Evolutionary conservation across 2,113 vertebrate genomes (phyloP).

Genomic region (Strix uralensis): DNA sequence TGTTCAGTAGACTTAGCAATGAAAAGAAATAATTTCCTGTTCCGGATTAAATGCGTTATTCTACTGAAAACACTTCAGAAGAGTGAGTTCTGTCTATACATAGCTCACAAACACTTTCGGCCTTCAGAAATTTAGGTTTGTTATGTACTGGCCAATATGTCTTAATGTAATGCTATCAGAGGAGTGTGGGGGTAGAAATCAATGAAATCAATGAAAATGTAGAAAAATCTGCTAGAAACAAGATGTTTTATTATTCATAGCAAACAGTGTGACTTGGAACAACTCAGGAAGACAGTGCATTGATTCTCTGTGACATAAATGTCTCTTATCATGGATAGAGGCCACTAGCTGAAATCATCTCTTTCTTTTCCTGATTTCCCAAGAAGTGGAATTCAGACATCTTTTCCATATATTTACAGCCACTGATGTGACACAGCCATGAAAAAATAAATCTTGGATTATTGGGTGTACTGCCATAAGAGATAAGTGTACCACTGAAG

Average conservation of each 20-base stretch:
- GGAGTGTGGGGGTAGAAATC: background rate
- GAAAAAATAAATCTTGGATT: background rate
- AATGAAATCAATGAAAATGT: background rate
- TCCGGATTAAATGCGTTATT: background rate
- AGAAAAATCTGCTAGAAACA: background rate
- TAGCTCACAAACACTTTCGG: background rate
- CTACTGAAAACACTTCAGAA: background rate
- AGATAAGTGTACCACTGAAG: background rate
- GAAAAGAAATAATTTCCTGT: background rate
- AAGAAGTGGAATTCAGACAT: background rate
- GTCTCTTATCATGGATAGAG: background rate
- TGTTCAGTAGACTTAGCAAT: background rate
- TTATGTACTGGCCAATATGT: background rate
- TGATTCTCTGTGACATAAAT: background rate
- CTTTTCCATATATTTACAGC: background rate
- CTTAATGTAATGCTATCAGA: background rate
- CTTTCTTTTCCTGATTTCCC: background rate
- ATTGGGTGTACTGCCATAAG: background rate
- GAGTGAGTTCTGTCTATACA: background rate
- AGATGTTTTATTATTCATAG: background rate
- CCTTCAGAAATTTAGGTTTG: background rate
- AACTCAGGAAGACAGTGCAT: background rate
- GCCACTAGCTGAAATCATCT: background rate
- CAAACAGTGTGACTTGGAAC: background rate
- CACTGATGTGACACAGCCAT: background rate